Percentiles rank a stretch among this genome's conserved stretches.
These are phyloP conservation scores for Psammodynastes pulverulentus DNA, from an alignment of 2,113 vertebrate species.

Conservation along the genomic window DNA sequence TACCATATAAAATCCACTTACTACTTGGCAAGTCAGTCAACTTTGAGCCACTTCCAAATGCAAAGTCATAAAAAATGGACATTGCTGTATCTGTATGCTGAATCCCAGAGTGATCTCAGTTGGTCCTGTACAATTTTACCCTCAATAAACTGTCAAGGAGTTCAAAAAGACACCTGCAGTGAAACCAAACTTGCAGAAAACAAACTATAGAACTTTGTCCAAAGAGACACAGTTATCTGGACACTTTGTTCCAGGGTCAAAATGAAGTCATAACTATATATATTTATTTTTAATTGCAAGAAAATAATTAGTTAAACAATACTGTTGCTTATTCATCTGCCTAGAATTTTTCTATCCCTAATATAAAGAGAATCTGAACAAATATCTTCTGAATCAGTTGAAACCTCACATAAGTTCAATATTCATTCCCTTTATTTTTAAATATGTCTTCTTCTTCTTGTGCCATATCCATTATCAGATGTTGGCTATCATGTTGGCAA, in stretches of 20 bases:
- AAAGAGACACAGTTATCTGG: neutral
- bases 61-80: constrained; percentile 10
- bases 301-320: constrained; percentile 4
- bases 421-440: neutral
- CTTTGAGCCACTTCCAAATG: constrained; percentile 27
- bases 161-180: neutral
- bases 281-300: neutral
- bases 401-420: neutral
- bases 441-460: too few relatives aligned
- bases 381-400: neutral
- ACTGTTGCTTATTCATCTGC: neutral
- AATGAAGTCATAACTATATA: neutral
- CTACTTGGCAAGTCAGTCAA: neutral
- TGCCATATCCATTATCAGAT: too few relatives aligned
- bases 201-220: neutral
- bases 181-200: neutral
- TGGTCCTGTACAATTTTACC: constrained; percentile 7
- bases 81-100: neutral
- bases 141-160: neutral
- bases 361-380: neutral
- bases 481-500: too few relatives aligned
- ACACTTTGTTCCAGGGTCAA: neutral
- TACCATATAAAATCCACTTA: constrained; percentile 18
- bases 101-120: neutral
- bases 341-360: neutral